Conservation (phyloP, 2,113 vertebrate species). For the Arothron firmamentum region DNA sequence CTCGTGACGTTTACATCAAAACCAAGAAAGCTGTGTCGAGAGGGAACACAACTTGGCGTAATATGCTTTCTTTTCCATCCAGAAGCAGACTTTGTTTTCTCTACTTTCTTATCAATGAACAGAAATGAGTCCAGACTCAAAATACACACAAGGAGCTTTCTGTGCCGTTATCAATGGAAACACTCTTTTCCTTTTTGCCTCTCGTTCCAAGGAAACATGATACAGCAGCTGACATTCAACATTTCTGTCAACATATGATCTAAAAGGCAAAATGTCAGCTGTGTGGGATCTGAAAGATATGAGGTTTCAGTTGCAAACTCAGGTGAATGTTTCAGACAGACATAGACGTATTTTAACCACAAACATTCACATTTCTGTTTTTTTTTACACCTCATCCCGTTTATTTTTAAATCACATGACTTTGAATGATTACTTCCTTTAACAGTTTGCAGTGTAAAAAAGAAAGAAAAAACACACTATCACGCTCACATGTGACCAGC, state of each 20-base stretch:
- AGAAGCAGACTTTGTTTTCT: slow-evolving; percentile 30
- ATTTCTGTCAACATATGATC: too few species aligned
- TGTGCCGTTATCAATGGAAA: slow-evolving; percentile 65
- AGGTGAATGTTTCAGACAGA: too few species aligned
- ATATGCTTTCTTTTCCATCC: slow-evolving; percentile 36
- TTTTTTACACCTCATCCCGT: neutral
- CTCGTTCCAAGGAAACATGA: too few species aligned
- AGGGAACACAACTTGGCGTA: slow-evolving; percentile 2
- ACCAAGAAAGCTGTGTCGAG: slow-evolving; percentile 12
- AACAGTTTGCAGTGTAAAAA: neutral
- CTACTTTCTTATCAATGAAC: slow-evolving; percentile 42
- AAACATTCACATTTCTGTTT: slow-evolving; percentile 14
- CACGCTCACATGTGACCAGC: too few species aligned
- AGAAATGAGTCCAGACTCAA: slow-evolving; percentile 46
- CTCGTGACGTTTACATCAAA: slow-evolving; percentile 3
- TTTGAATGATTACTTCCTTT: neutral
- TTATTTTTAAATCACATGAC: neutral
- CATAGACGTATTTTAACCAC: slow-evolving; percentile 5
- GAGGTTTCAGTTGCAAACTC: too few species aligned
- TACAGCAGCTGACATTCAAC: too few species aligned
- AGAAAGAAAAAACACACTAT: too few species aligned
- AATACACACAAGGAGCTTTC: slow-evolving; percentile 50
- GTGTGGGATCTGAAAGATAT: too few species aligned
- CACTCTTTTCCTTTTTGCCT: slow-evolving; percentile 48
- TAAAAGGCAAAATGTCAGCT: too few species aligned